Conservation (phyloP, 92 coral and sea anemone species). For the Hydrozoanthus gracilis region DNA sequence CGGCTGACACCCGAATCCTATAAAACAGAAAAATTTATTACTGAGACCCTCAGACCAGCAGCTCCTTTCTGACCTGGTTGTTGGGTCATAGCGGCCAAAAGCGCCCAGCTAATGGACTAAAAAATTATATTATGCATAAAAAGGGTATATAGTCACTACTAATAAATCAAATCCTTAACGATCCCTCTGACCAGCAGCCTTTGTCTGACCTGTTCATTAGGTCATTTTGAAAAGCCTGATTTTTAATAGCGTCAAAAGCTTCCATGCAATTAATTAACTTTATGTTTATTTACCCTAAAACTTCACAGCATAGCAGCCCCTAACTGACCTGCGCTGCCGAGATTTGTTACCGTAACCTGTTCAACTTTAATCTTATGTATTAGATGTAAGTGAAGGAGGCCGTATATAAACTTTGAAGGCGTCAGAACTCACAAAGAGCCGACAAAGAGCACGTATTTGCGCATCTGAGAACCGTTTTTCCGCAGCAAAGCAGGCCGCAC, state of each 20-base stretch:
- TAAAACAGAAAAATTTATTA: background rate
- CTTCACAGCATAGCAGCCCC: background rate
- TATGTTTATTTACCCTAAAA: conserved; percentile 2
- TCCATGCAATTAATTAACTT: background rate
- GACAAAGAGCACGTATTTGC: background rate
- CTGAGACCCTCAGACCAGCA: background rate
- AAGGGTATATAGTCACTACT: background rate
- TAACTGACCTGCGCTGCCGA: background rate
- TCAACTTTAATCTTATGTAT: background rate
- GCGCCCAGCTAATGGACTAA: background rate
- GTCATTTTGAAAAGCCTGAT: background rate
- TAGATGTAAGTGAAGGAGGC: conserved; percentile 3
- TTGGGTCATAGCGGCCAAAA: background rate
- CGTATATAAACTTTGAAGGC: conserved; percentile 15
- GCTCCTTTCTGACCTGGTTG: too few species aligned
- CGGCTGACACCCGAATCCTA: background rate
- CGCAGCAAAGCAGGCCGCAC: too few species aligned
- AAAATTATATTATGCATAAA: background rate
- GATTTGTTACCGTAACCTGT: background rate
- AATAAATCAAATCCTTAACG: background rate
- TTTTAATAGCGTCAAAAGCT: background rate
- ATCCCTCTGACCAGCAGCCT: too few species aligned
- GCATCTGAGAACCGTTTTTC: too few species aligned
- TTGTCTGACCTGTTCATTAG: background rate
- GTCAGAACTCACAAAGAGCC: conserved; percentile 47